Evolutionary conservation across 2,888 invertebrate genomes (phyloP).

Genomic region (Anorthoa munda): DNA sequence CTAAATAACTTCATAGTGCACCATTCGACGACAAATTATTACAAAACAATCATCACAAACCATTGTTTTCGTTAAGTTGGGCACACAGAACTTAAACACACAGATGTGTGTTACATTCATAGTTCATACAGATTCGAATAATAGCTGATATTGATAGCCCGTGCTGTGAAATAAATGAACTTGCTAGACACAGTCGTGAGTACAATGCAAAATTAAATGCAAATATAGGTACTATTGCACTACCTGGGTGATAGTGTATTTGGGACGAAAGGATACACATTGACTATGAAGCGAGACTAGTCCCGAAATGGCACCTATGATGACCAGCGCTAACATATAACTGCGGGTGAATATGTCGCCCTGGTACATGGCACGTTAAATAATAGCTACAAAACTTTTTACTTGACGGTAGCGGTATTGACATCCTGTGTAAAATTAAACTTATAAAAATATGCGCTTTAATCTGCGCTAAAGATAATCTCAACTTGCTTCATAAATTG

Average conservation of each 20-base stretch:
- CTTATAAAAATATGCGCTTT: background rate
- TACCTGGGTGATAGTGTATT: background rate
- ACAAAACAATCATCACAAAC: slow-evolving; percentile 9
- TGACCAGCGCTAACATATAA: background rate
- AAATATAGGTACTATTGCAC: slow-evolving; percentile 11
- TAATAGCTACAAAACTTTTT: background rate
- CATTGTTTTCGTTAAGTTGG: background rate
- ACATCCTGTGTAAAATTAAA: background rate
- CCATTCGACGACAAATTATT: slow-evolving; percentile 3
- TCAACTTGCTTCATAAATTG: slow-evolving; percentile 29
- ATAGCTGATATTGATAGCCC: background rate
- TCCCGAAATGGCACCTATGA: slow-evolving; percentile 36
- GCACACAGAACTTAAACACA: background rate
- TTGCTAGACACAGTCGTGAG: slow-evolving; percentile 7
- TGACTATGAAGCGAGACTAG: slow-evolving; percentile 47
- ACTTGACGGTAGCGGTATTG: background rate
- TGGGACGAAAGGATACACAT: slow-evolving; percentile 9
- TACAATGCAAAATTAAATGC: slow-evolving; percentile 38
- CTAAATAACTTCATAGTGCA: slow-evolving; percentile 39
- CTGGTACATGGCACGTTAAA: background rate
- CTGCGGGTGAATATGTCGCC: background rate
- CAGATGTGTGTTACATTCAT: background rate
- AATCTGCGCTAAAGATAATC: slow-evolving; percentile 25
- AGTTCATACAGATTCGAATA: background rate
- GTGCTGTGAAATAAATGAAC: background rate